These are phyloP conservation scores for Mesoclemmys tuberculata DNA, from an alignment of 2,113 vertebrate genomes.

Conservation along the genomic window DNA sequence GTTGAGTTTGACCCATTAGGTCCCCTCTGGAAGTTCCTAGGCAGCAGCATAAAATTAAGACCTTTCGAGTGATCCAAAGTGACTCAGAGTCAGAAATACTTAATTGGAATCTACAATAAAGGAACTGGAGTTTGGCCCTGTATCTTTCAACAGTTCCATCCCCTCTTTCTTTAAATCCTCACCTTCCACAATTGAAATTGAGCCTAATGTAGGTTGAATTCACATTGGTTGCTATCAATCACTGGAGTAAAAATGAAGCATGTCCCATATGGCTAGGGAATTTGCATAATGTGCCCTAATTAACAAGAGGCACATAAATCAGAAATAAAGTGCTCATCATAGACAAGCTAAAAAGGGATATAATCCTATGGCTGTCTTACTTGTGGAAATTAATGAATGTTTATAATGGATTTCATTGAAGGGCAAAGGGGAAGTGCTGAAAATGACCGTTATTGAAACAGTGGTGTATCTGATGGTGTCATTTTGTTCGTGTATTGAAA, in stretches of 20 bases:
- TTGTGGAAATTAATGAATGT: background rate
- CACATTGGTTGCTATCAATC: background rate
- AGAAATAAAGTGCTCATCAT: background rate
- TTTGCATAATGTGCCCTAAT: background rate
- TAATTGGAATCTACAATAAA: background rate
- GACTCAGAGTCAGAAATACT: background rate
- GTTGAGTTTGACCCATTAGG: background rate
- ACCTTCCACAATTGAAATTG: background rate
- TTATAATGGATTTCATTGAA: background rate
- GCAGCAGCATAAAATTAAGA: background rate
- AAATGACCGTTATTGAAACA: fast-evolving
- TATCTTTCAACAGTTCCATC: background rate
- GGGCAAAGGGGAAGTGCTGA: background rate
- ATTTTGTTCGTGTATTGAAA: fast-evolving
- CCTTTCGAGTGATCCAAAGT: fast-evolving
- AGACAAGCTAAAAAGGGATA: background rate
- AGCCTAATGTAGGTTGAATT: background rate
- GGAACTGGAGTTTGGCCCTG: background rate
- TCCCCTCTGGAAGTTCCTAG: background rate
- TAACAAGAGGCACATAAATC: background rate
- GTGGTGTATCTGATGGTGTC: background rate
- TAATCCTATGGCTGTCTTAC: background rate
- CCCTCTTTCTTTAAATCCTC: background rate
- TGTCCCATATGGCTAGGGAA: background rate
- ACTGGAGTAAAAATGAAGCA: background rate